Base-by-base conservation (phyloP, 2,113 vertebrate genomes). In the Stomatorhinus ivindoensis region DNA sequence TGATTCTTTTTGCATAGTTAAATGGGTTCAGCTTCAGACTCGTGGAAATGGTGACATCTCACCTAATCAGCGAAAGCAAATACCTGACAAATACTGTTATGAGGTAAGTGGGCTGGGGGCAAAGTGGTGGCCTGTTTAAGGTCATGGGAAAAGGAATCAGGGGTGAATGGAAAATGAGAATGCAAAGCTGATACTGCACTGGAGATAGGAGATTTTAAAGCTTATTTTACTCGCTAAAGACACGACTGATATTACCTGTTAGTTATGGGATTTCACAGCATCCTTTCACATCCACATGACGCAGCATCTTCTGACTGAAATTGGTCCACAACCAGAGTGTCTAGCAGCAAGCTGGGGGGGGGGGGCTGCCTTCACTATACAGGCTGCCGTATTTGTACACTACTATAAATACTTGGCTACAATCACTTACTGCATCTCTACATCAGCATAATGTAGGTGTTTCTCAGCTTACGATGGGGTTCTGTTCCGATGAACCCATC, bases 1-100 rank as follows among this genome's bases (percentile, higher is more conserved):
- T 87, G 61, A 90, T 90, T 87, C 39, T 87, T 47, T 90, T 47
- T 90, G 86, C 69, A 55, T 87, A 65, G 65, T 21, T 87, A 73
- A 58, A 44, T 53, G 48, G 8, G 31, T 51, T 82, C 39, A 61
- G 35, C 3, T 50, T 50, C 50, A 82, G 65, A 73, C 39, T 35
- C 7, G 10, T 88, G 86, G 27, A 90, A 87, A 88, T 61, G 42
- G 35, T 90, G 44, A 82, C 86, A 88, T 80, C 51, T 83, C 86
- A 88, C 48, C 50, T 73, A n/a, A 73, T 51, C 5, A 31, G 31
- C 44, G n/a, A 27, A 17, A 24, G 50, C 76, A 58, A 44, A 89
- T n/a, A 61, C 21, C 50, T 53, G 51, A 17, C 50, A 44, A 27
- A 58, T 58, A 46, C 17, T 89, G 48, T 76, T 39, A 53, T 47